These are phyloP conservation scores for Tetrao urogallus DNA, from an alignment of 2,113 vertebrate species.

Conservation along the genomic window DNA sequence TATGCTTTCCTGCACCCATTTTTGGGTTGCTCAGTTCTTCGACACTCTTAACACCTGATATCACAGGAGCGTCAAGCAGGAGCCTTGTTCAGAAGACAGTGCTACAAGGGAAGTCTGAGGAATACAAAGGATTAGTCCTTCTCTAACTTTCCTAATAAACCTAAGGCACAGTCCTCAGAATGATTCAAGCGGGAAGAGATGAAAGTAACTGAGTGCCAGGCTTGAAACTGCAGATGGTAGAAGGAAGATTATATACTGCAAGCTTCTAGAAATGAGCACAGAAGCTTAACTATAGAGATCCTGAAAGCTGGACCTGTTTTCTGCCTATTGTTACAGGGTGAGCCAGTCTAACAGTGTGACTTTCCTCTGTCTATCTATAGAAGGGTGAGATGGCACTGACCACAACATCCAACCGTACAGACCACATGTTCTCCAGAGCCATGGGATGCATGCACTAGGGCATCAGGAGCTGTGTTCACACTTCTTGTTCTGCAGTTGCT, in stretches of 20 bases:
- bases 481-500: accelerated
- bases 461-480: not conserved
- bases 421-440: not conserved
- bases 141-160: not conserved
- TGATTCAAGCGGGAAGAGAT: not conserved
- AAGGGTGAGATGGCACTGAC: not conserved
- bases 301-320: not conserved
- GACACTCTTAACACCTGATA: not conserved
- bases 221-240: not conserved
- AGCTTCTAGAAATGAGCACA: not conserved
- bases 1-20: not conserved
- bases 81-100: not conserved
- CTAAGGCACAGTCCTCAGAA: not conserved
- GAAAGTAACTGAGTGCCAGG: not conserved
- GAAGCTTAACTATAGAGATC: not conserved
- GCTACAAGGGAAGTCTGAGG: not conserved
- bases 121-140: not conserved
- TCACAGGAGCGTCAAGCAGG: not conserved
- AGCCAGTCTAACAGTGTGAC: not conserved
- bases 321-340: not conserved
- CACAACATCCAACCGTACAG: not conserved
- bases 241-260: not conserved
- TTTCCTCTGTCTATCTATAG: not conserved
- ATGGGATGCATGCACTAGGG: not conserved
- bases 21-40: not conserved